Evolutionary conservation across 53 echinoderm and acorn worm genomes (phyloP).

Genomic region (Crossaster papposus): DNA sequence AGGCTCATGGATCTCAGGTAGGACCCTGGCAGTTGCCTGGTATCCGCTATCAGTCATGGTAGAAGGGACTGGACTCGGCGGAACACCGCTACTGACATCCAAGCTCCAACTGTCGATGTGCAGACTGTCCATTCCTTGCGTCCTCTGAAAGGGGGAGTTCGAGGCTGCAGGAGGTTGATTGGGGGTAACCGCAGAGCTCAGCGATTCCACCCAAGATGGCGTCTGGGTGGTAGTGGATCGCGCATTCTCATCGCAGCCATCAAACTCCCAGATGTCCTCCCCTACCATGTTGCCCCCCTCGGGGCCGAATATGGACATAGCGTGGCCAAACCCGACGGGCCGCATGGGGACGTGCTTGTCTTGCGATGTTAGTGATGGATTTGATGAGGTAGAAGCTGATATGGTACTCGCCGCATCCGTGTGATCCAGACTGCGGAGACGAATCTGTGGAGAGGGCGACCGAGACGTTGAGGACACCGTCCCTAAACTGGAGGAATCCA

Average conservation of each 20-base stretch:
- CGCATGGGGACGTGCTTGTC: conserved; percentile 18
- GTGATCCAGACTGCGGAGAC: conserved; percentile 11
- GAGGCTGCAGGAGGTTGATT: conserved; percentile 30
- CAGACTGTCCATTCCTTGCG: conserved; percentile 38
- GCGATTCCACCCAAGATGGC: conserved; percentile 63
- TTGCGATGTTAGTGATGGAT: conserved; percentile 50
- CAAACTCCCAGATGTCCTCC: conserved; percentile 82
- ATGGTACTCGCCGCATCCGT: conserved; percentile 19
- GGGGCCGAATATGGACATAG: conserved; percentile 55
- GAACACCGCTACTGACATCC: conserved; percentile 73
- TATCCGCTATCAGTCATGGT: conserved; percentile 22
- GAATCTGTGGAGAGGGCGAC: conserved; percentile 29
- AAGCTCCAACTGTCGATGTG: conserved; percentile 75
- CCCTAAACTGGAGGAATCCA: conserved; percentile 35
- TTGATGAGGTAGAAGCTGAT: conserved; percentile 41
- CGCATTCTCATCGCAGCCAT: conserved; percentile 68
- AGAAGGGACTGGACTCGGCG: conserved; percentile 57
- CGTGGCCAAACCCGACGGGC: conserved; percentile 46
- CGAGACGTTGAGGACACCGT: conserved; percentile 39
- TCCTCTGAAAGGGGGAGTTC: conserved; percentile 54
- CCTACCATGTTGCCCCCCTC: conserved; percentile 50
- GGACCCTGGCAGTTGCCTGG: not conserved
- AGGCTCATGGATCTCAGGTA: not conserved
- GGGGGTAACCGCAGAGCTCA: conserved; percentile 36
- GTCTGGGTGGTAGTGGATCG: conserved; percentile 65